Conservation (phyloP, 2,113 vertebrate species). For the Vidua macroura region DNA sequence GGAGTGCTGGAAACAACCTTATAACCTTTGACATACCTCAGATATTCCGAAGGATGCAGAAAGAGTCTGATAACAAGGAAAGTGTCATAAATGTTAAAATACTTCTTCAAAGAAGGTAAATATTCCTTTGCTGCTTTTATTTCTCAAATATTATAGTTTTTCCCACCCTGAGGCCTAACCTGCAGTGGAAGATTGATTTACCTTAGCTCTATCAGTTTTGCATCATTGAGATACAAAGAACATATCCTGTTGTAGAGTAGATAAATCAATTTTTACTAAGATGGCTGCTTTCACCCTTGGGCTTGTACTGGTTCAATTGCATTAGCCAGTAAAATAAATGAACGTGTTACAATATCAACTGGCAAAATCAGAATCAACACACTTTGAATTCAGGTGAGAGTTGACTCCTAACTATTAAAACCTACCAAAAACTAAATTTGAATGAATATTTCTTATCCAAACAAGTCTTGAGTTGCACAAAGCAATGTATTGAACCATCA, state of each 20-base stretch:
- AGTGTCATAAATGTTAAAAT: neutral
- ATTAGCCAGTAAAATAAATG: neutral
- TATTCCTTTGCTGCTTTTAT: neutral
- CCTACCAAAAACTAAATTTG: neutral
- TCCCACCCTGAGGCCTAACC: neutral
- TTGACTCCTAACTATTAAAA: neutral
- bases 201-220: neutral
- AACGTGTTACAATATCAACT: neutral
- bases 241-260: neutral
- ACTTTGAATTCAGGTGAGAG: neutral
- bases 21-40: neutral
- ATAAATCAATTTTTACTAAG: neutral
- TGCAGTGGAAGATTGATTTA: neutral
- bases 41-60: neutral
- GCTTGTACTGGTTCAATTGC: neutral
- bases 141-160: neutral
- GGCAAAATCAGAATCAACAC: neutral
- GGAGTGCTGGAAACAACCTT: neutral
- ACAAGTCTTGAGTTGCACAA: neutral
- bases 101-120: neutral
- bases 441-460: neutral
- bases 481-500: neutral
- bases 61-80: neutral
- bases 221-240: neutral
- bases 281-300: neutral